Base-by-base conservation (phyloP, 1,140 invertebrate genomes). In the Zaprionus capensis region DNA sequence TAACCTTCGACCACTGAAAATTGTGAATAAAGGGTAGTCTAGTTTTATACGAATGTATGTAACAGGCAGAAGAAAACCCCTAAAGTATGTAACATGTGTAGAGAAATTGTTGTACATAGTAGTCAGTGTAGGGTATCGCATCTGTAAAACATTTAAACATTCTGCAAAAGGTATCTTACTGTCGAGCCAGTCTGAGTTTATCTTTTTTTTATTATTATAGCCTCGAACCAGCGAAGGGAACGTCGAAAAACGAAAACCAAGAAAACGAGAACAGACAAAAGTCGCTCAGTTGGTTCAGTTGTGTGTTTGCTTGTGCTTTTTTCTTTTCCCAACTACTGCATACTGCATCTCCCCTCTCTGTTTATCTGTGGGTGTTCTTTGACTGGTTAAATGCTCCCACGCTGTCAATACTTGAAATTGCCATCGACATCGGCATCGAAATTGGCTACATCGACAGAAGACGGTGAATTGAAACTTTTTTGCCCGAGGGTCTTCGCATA, bases 331-430 rank as follows among this genome's bases (percentile, higher is more conserved):
- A n/a, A 24, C 53, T 24, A n/a, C 6, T 56, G 31, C 31, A 28
- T 17, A 9, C 62, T 49, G 62, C 24, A 26, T 65, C 26, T 49
- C 41, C 14, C 56, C 53, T 66, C 46, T 58, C 46, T 38, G 59
- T 55, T 59, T 51, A 51, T 59, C 24, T 59, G 61, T 49, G 22
- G 22, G 34, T 65, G 63, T 77, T 67, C 67, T 59, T 83, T 69
- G 66, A 67, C 41, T 70, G 80, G 80, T 78, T 87, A 83, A 83
- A 82, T 80, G 83, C 80, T 83, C 83, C 80, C 83, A 65, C 64
- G 77, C 73, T 82, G 80, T 87, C 83, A 87, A 87, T 87, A 75
- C 63, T 70, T 63, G 73, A 75, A 86, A 87, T 86, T 87, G 80
- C 77, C 71, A 71, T 31, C 73, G 46, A 44, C 59, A 71, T 64